Base-by-base conservation (phyloP, 1,140 invertebrate species). In the Papilio polytes region DNA sequence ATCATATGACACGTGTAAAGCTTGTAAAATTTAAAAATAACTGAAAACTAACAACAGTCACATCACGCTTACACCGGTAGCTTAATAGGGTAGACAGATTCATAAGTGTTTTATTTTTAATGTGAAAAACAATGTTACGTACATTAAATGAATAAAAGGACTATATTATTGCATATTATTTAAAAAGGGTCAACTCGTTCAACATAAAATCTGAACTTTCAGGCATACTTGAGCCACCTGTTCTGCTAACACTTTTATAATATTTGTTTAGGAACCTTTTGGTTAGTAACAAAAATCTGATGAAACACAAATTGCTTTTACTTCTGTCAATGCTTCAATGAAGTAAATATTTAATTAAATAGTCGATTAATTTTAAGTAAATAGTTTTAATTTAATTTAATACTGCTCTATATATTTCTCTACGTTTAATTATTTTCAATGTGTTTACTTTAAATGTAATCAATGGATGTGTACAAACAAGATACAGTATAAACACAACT, bases 191-290 rank as follows among this genome's bases (percentile, higher is more conserved):
- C 74, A 4, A 20, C 12, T 73, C 74, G 74, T 31, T 36, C 46
- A 22, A 4, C 51, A 36, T 22, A 59, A 13, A 77, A 77, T 77
- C 74, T 59, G 22, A 76, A 77, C 44, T 77, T 77, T 26, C 46
- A 56, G 74, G 22, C 22, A 56, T 76, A 31, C 48, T 51, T 31
- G 46, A 76, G 26, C 31, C 12, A 20, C 56, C 53, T 48, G 46
- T 48, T 76, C 12, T 76, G 74, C 51, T 76, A 76, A 53, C 48
- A 76, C 74, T 76, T 76, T 53, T 48, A n/a, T 76, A 48, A 76
- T 56, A 76, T 76, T 76, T 76, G 74, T 48, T 56, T 76, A 53
- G 48, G 74, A 53, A 26, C 74, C 48, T 76, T 74, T 74, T 12
- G 26, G 1, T 51, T 7, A 53, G 15, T n/a, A 53, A 53, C 46